Evolutionary conservation across 2,113 vertebrate genomes (phyloP), one percentile per base, ranked within the genome.

Genomic region (Myotis yumanensis): DNA sequence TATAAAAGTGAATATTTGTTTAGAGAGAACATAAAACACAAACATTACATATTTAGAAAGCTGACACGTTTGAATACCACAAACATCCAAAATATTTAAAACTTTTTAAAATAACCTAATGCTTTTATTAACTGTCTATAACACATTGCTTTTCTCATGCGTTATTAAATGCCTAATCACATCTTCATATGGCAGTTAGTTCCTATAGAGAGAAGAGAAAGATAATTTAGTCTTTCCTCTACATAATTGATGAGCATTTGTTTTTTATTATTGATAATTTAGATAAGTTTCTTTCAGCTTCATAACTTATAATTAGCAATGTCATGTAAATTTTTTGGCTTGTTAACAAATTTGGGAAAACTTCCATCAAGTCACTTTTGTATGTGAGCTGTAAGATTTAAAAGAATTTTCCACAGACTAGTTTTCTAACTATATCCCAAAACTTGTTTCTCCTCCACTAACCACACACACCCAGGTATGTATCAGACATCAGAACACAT

Each of bases 141-240:
- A 46, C 59, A 18, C 52, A 40, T 18, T 77, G 71, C 80, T 72
- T 92, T 86, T 69, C 52, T 59, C 66, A 83, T 75, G 57, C 11
- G 68, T 89, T 96, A 92, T 88, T 95, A 71, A 90, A 90, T 40
- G 64, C 43, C 94, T 72, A 69, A 90, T 88, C 46, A 77, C 32
- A 25, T 91, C 62, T 75, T 82, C 77, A 14, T n/a, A 92, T 32
- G 28, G 40, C 54, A 82, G 64, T 86, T 90, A 46, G 75, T 86
- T 94, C 86, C 82, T 40, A 62, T 25, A 64, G 43, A 89, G 30
- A 88, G 18, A 83, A 73, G 8, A 77, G 72, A 83, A 90, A 90
- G 68, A 94, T 68, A 91, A 64, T 89, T 64, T 75, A 64, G 64
- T 62, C 64, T 48, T 93, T 93, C 37, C 48, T 77, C 48, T 82